These are phyloP conservation scores for Vannuccia rotundouncinata DNA, from an alignment of 2,888 invertebrate species.

Conservation along the genomic window DNA sequence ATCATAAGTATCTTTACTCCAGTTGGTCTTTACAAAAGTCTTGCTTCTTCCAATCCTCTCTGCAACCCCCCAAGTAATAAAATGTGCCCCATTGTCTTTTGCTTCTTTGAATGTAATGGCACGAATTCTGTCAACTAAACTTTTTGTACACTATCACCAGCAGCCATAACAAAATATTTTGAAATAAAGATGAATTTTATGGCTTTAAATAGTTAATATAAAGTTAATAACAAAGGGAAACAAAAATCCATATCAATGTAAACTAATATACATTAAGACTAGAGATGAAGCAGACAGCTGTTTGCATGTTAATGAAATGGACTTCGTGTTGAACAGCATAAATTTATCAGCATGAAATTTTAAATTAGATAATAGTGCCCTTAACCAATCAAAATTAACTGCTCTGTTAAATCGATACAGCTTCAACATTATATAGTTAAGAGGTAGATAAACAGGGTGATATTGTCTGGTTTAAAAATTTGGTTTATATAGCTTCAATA, in stretches of 20 bases:
- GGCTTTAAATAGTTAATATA: no score
- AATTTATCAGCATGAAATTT: no score
- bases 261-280: no score
- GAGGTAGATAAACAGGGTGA: not conserved
- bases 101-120: not conserved
- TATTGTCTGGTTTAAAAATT: no score
- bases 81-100: not conserved
- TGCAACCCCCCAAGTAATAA: not conserved
- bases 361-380: no score
- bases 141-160: not conserved
- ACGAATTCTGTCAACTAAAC: not conserved
- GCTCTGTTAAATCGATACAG: no score
- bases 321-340: no score
- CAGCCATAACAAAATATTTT: not conserved
- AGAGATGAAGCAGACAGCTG: no score
- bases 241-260: no score
- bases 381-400: no score
- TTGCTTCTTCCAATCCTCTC: not conserved
- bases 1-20: not conserved
- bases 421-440: not conserved
- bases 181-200: not conserved
- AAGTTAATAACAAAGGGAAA: no score
- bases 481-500: not conserved
- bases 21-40: not conserved
- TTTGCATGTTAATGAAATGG: no score